A percentile compares a stretch with the other conserved stretches of the same genome.
Conservation (phyloP, 2,113 vertebrate species). For the Poeciliopsis occidentalis region DNA sequence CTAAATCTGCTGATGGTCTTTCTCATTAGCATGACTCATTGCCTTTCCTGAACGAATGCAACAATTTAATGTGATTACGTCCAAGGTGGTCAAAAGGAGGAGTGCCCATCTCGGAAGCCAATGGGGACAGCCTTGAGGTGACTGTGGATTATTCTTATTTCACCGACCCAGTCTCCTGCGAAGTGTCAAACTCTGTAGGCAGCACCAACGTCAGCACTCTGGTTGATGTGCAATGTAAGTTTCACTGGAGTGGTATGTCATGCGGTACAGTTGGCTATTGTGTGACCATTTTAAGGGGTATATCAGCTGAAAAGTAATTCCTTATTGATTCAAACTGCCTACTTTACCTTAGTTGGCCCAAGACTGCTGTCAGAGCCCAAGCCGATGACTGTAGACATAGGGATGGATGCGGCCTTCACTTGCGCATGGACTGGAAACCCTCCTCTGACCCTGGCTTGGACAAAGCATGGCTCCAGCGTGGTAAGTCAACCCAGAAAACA, state of each 20-base stretch:
- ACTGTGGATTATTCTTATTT: slow-evolving; percentile 89
- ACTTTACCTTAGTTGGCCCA: slow-evolving; percentile 83
- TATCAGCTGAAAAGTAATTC: slow-evolving; percentile 21
- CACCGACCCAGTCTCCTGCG: slow-evolving; percentile 90
- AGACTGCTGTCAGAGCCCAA: slow-evolving; percentile 84
- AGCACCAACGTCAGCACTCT: slow-evolving; percentile 91
- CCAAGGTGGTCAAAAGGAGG: slow-evolving; percentile 91
- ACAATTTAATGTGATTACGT: slow-evolving; percentile 50
- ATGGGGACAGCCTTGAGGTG: slow-evolving; percentile 86
- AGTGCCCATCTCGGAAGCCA: slow-evolving; percentile 84
- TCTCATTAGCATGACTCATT: slow-evolving; percentile 49
- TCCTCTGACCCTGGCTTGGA: slow-evolving; percentile 88
- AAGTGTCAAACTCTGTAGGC: slow-evolving; percentile 90
- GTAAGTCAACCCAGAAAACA: slow-evolving; percentile 71
- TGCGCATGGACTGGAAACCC: slow-evolving; percentile 92
- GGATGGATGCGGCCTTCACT: slow-evolving; percentile 87
- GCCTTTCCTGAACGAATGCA: slow-evolving; percentile 44
- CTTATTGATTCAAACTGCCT: slow-evolving; percentile 38
- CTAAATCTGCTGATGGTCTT: slow-evolving; percentile 64
- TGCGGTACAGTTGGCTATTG: background rate
- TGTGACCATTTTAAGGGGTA: slow-evolving; percentile 3
- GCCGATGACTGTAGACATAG: slow-evolving; percentile 83
- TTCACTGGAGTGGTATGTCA: background rate
- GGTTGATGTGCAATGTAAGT: slow-evolving; percentile 90
- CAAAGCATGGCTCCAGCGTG: slow-evolving; percentile 84